phyloP scores from a whole-genome alignment of 2,888 invertebrate genomes.

The Dryadula phaetusa region DNA sequence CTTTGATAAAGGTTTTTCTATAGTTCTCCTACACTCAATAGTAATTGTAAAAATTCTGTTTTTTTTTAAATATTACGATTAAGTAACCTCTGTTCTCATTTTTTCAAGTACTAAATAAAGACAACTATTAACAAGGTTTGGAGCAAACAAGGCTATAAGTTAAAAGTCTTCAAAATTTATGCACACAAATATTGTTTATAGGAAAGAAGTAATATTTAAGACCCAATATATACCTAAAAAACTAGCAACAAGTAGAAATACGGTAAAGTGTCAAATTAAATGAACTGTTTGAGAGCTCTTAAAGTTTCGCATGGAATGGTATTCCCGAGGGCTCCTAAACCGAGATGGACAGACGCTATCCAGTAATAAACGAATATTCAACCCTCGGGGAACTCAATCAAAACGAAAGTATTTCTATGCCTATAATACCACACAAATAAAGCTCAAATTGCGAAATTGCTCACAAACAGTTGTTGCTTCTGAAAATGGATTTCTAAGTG shows the following conservation, averaged over 20 bases:
- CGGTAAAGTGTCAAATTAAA: conserved; percentile 10
- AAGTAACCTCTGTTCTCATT: no score
- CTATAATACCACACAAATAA: conserved; percentile 29
- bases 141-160: no score
- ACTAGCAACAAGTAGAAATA: conserved; percentile 9
- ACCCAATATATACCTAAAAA: background rate
- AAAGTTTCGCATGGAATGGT: conserved; percentile 3
- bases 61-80: no score
- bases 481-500: conserved; percentile 44
- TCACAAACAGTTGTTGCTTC: conserved; percentile 26
- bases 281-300: conserved; percentile 14
- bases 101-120: no score
- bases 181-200: background rate
- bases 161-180: no score
- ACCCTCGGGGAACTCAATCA: conserved; percentile 58
- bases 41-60: no score
- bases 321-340: conserved; percentile 49
- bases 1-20: no score
- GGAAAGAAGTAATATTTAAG: background rate
- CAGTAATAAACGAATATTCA: conserved; percentile 70
- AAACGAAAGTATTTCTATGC: conserved; percentile 20
- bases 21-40: no score
- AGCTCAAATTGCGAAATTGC: conserved; percentile 28
- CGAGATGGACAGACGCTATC: conserved; percentile 47
- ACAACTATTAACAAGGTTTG: no score